Conservation (phyloP, 2,888 invertebrate genomes). For the Metallyticus violacea region DNA sequence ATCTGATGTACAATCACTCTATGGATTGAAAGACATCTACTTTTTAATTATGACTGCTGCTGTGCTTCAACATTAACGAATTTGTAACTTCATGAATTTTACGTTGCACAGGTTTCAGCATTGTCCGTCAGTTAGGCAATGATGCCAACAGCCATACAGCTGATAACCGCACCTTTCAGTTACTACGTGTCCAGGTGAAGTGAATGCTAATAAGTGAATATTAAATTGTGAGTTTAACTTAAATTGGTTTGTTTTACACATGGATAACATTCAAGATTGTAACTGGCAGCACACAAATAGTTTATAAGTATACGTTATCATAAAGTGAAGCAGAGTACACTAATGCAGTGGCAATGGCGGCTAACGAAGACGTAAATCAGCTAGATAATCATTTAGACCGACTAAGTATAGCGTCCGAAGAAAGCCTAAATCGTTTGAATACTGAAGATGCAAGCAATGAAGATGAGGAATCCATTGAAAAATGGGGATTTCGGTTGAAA, state of each 20-base stretch:
- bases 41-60: too few relatives aligned
- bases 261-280: background rate
- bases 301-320: background rate
- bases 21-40: too few relatives aligned
- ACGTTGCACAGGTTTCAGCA: background rate
- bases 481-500: constrained; percentile 44
- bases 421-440: constrained; percentile 26
- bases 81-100: background rate
- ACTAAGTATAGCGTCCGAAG: constrained; percentile 30
- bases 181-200: background rate
- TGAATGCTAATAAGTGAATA: background rate
- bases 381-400: constrained; percentile 29
- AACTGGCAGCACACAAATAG: background rate
- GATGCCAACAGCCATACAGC: background rate
- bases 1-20: too few relatives aligned
- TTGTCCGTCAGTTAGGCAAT: background rate
- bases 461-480: constrained; percentile 27
- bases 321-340: background rate
- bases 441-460: constrained; percentile 27
- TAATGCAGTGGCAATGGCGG: constrained; percentile 25
- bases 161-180: background rate
- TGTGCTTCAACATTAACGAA: too few relatives aligned
- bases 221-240: background rate
- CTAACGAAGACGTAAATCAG: constrained; percentile 27
- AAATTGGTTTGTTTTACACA: background rate